Evolutionary conservation across 2,888 invertebrate genomes (phyloP), one percentile per base, ranked within the genome.

Genomic region (Halictus ligatus): DNA sequence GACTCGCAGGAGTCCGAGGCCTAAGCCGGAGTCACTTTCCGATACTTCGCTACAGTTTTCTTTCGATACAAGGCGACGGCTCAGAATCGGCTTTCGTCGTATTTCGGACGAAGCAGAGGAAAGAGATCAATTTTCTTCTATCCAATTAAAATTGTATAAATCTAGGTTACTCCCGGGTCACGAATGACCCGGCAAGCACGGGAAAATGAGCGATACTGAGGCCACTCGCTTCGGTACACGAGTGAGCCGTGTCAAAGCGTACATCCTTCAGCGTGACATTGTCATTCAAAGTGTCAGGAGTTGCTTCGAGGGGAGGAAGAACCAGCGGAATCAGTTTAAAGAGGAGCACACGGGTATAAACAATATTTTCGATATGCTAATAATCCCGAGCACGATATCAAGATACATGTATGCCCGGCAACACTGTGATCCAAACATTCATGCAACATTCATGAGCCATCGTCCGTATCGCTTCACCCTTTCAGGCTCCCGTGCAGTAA

Each of bases 381-480:
- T 89, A 80, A 86, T 64, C 67, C 64, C 64, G 73, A 80, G 84
- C 75, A 84, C 78, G 86, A 87, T 84, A 88, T 90, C 87, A 80
- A 78, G 89, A 84, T 77, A 78, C 78, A 78, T 78, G 40, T 54
- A 71, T 75, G 81, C 84, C 80, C 25, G 40, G 85, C 84, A 80
- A 72, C 46, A 85, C 80, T 75, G 77, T 83, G 87, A 88, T 92
- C 85, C 86, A 85, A 89, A 87, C 81, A 85, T 81, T 89, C 87
- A 89, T 92, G 85, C 85, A 89, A 92, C 86, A 91, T 91, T 92
- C 90, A 91, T 91, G 85, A 88, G 75, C 79, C 78, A 80, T 80
- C 81, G 81, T 64, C 84, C 83, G 79, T 86, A 87, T 83, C 87
- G 64, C 85, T 79, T 85, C 88, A 78, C 81, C 84, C 81, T 92